These are phyloP conservation scores for Agapornis roseicollis DNA, from an alignment of 2,113 vertebrate species.

Conservation along the genomic window DNA sequence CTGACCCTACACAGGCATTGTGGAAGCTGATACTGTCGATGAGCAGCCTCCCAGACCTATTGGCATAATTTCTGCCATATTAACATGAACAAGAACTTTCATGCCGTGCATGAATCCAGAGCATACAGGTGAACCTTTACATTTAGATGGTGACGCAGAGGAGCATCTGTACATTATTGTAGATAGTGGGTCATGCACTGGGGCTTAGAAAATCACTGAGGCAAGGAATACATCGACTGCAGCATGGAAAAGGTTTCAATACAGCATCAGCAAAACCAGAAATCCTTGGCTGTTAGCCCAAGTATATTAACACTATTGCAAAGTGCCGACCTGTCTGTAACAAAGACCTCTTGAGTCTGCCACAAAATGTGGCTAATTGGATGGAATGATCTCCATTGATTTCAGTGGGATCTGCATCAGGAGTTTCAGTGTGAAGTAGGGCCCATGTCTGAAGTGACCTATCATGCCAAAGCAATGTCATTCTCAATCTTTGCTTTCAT, in stretches of 20 bases:
- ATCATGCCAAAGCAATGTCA: not conserved
- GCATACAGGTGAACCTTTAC: not conserved
- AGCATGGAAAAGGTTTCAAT: not conserved
- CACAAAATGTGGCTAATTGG: not conserved
- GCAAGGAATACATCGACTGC: not conserved
- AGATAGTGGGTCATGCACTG: too few species aligned
- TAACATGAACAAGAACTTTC: not conserved
- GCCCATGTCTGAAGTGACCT: not conserved
- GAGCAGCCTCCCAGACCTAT: not conserved
- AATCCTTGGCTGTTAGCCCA: slow-evolving; percentile 16
- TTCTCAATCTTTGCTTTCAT: not conserved
- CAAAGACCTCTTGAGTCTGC: not conserved
- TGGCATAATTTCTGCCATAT: not conserved
- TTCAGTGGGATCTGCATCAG: not conserved
- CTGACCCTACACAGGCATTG: not conserved
- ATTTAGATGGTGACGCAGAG: not conserved
- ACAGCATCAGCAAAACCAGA: not conserved
- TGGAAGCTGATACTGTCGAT: not conserved
- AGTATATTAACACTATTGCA: not conserved
- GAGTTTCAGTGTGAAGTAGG: not conserved
- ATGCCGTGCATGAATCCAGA: not conserved
- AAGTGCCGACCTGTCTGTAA: slow-evolving; percentile 25
- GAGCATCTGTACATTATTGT: not conserved
- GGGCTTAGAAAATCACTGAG: not conserved
- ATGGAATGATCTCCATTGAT: not conserved